Evolutionary conservation across 2,888 invertebrate species (phyloP), one percentile per base, ranked within the genome.

Genomic region (Anodontia alba): DNA sequence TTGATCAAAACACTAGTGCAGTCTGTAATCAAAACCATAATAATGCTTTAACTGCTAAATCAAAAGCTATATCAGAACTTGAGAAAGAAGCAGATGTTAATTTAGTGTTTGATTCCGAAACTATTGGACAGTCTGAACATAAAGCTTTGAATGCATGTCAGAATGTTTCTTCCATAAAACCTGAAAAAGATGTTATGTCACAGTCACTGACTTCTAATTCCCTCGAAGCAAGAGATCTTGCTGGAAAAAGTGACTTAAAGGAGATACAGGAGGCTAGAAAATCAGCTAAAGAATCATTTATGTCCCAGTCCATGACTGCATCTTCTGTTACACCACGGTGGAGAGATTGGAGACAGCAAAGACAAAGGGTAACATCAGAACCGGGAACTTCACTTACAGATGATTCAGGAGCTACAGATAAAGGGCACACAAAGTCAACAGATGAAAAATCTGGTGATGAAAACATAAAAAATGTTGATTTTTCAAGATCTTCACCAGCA

Each of bases 71-170:
- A 46, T 51, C 72, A 51, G 81, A 83, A 23, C 73, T 86, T 46
- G 86, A 86, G 73, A 86, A 78, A 51, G 78, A 75, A 43, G 76
- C 46, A 38, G 79, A 83, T 42, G 83, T 67, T 20, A 86, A 81
- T 71, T 76, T 86, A 43, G 81, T 86, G 66, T 86, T 86, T 81
- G 79, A 86, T 73, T 86, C 86, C 46, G 81, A 81, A 75, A 73
- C 62, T n/a, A 80, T 86, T 20, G 81, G 80, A 12, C 68, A 81
- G 66, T 10, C 71, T 38, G 62, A 33, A 62, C 57, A 57, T 17
- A 62, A 33, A n/a, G 12, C 17, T 33, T 33, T 33, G 33, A 62
- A 33, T 33, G 10, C 31, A 5, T 23, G 15, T 54, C 46, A 46
- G 17, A 26, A 26, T 54, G 20, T 20, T 54, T 62, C 62, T 33